A percentile compares a stretch with the other conserved stretches of the same genome.
phyloP scores from a whole-genome alignment of 2,888 invertebrate species.

The Aporophyla lueneburgensis region DNA sequence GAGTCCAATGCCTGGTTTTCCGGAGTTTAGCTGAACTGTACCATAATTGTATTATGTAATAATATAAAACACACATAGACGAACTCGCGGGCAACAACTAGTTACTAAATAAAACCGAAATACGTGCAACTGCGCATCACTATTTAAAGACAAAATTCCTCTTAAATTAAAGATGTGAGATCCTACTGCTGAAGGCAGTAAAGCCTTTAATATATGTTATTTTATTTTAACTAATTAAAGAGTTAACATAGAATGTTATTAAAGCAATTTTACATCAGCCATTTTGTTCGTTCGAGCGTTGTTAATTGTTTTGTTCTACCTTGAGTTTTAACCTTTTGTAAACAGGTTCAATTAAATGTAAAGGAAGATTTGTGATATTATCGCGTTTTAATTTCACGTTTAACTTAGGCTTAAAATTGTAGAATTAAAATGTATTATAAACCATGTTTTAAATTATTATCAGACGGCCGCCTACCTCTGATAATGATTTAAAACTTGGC shows the following conservation, averaged over 20 bases:
- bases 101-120: background rate
- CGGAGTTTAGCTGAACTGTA: too few species aligned
- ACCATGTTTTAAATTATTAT: background rate
- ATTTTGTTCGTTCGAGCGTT: constrained; percentile 29
- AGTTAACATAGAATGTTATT: constrained; percentile 37
- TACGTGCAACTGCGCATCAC: constrained; percentile 45
- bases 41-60: too few species aligned
- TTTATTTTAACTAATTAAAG: constrained; percentile 60
- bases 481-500: too few species aligned
- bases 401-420: too few species aligned
- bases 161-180: constrained; percentile 63
- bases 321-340: background rate
- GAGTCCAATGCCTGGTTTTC: too few species aligned
- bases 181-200: constrained; percentile 33
- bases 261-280: constrained; percentile 20
- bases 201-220: constrained; percentile 55
- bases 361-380: background rate
- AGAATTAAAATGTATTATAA: background rate
- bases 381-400: background rate
- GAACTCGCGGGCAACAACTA: background rate
- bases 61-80: too few species aligned
- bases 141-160: constrained; percentile 46
- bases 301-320: constrained; percentile 35
- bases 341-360: constrained; percentile 30
- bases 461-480: too few species aligned